Percentiles rank a stretch among this genome's conserved stretches.
These are phyloP conservation scores for Tor tambroides DNA, from an alignment of 2,113 vertebrate species.

Conservation along the genomic window DNA sequence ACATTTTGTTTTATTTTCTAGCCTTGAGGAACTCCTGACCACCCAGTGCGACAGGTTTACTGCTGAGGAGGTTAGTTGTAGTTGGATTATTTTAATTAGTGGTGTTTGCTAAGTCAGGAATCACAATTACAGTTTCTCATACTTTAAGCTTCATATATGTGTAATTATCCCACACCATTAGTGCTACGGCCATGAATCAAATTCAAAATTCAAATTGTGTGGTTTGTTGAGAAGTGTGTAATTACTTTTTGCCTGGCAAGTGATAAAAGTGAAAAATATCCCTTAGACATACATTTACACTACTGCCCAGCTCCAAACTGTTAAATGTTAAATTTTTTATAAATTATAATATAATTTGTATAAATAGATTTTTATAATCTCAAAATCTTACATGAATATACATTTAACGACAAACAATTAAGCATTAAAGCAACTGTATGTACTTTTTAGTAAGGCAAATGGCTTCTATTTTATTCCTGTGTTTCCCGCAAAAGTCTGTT, in stretches of 20 bases:
- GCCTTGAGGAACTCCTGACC: slow-evolving; percentile 88
- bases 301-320: neutral
- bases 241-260: neutral
- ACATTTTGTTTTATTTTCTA: slow-evolving; percentile 59
- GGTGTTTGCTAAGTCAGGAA: neutral
- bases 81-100: neutral
- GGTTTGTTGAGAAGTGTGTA: neutral
- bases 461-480: too few relatives aligned
- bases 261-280: neutral
- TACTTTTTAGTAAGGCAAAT: too few relatives aligned
- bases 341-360: neutral
- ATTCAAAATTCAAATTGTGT: neutral
- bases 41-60: slow-evolving; percentile 92
- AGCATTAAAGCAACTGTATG: too few relatives aligned
- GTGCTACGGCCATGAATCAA: neutral
- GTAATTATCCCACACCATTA: too few relatives aligned
- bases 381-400: too few relatives aligned
- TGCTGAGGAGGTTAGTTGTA: slow-evolving; percentile 81
- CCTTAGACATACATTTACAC: neutral
- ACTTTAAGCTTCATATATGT: too few relatives aligned
- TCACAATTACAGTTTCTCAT: too few relatives aligned
- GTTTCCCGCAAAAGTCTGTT: too few relatives aligned
- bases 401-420: too few relatives aligned
- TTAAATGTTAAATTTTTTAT: neutral
- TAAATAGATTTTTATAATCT: neutral